Evolutionary conservation across 2,797 vertebrate species (phyloP).

Genomic region (Muscicapa comitata): DNA sequence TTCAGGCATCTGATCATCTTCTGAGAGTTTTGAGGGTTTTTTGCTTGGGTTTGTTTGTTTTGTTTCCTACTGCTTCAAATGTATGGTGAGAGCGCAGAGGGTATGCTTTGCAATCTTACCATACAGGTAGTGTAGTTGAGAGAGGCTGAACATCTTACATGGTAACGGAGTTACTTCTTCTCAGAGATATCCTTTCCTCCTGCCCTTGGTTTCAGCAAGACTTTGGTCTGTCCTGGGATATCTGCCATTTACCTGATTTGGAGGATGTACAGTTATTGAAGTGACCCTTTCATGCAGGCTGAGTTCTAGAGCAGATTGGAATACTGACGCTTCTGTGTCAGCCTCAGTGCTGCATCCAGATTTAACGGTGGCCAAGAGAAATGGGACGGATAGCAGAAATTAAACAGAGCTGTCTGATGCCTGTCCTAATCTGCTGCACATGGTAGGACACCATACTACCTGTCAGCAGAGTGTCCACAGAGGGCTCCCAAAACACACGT

Average conservation of each 20-base stretch:
- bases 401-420: background rate
- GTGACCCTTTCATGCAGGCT: background rate
- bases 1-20: background rate
- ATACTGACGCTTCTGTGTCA: rapidly evolving
- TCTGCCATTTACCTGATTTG: background rate
- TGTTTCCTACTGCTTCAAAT: background rate
- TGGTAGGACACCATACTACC: background rate
- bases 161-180: background rate
- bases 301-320: background rate
- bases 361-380: rapidly evolving
- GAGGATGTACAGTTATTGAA: background rate
- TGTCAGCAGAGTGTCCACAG: rapidly evolving
- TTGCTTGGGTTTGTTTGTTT: background rate
- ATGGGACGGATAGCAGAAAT: background rate
- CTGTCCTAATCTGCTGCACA: background rate
- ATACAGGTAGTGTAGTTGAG: background rate
- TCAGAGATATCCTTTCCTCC: background rate
- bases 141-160: background rate
- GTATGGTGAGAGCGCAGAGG: background rate
- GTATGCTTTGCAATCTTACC: background rate
- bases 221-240: background rate
- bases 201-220: background rate
- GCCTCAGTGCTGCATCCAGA: background rate
- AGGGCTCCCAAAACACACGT: rapidly evolving
- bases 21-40: background rate